Conservation (phyloP, 1,140 invertebrate species). For the Temnothorax longispinosus region DNA sequence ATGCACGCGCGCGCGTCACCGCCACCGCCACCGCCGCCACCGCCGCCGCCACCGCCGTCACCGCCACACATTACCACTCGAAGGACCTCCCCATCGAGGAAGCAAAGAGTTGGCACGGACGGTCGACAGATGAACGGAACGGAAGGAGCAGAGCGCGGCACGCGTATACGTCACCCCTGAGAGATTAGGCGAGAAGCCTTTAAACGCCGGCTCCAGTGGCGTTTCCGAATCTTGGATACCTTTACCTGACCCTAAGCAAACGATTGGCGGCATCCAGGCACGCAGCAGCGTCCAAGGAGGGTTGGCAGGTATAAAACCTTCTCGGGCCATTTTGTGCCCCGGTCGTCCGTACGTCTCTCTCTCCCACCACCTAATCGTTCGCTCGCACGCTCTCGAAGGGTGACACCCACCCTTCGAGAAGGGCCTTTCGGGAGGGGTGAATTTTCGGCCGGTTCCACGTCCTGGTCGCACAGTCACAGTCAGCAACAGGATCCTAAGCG, state of each 20-base stretch:
- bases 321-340: conserved; percentile 25
- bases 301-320: conserved; percentile 65
- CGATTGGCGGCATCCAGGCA: neutral
- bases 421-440: conserved; percentile 71
- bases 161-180: conserved; percentile 35
- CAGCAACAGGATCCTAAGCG: conserved; percentile 62
- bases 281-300: conserved; percentile 20
- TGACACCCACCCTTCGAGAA: conserved; percentile 76
- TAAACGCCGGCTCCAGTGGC: conserved; percentile 16
- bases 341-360: conserved; percentile 48
- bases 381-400: conserved; percentile 66
- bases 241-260: conserved; percentile 4
- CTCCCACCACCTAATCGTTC: conserved; percentile 74
- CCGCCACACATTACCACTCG: conserved; percentile 27
- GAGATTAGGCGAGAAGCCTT: conserved; percentile 11
- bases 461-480: conserved; percentile 65
- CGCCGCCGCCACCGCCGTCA: conserved; percentile 28
- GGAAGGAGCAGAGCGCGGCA: conserved; percentile 33
- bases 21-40: conserved; percentile 14
- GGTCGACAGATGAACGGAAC: conserved; percentile 52
- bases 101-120: conserved; percentile 52
- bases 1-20: conserved; percentile 46
- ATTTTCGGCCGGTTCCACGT: conserved; percentile 63
- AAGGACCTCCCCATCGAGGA: conserved; percentile 50
- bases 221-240: conserved; percentile 1